These are phyloP conservation scores for Laothoe populi DNA, from an alignment of 2,888 invertebrate genomes.

Conservation along the genomic window DNA sequence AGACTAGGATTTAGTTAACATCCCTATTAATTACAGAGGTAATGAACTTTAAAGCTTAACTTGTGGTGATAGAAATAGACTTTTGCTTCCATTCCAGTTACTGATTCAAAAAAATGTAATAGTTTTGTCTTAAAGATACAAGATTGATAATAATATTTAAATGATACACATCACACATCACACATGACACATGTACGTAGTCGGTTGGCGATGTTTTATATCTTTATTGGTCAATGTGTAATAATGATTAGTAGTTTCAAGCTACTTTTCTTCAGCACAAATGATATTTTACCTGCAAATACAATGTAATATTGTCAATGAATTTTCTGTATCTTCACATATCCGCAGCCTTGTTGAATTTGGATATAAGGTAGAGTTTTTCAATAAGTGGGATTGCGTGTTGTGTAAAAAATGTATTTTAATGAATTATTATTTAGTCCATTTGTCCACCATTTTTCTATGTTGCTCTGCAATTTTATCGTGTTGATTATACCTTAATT, in stretches of 20 bases:
- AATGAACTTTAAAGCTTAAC: constrained; percentile 2
- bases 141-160: constrained; percentile 47
- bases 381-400: constrained; percentile 53
- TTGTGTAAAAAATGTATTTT: constrained; percentile 54
- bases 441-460: constrained; percentile 33
- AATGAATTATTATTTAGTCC: constrained; percentile 48
- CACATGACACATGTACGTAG: constrained; percentile 1
- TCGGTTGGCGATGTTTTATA: neutral
- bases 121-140: constrained; percentile 44
- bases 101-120: constrained; percentile 47
- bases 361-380: constrained; percentile 35
- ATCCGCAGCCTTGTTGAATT: neutral
- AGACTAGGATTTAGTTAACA: constrained; percentile 4
- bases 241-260: neutral
- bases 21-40: constrained; percentile 14
- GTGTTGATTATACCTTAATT: neutral
- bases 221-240: neutral
- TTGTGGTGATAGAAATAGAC: constrained; percentile 22
- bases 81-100: constrained; percentile 43
- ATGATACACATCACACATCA: constrained; percentile 8
- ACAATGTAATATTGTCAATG: neutral
- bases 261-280: constrained; percentile 10
- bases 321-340: neutral
- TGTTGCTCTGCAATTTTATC: constrained; percentile 10
- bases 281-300: neutral